Evolutionary conservation across 2,113 vertebrate genomes (phyloP), one percentile per base, ranked within the genome.

Genomic region (Delphinus delphis): DNA sequence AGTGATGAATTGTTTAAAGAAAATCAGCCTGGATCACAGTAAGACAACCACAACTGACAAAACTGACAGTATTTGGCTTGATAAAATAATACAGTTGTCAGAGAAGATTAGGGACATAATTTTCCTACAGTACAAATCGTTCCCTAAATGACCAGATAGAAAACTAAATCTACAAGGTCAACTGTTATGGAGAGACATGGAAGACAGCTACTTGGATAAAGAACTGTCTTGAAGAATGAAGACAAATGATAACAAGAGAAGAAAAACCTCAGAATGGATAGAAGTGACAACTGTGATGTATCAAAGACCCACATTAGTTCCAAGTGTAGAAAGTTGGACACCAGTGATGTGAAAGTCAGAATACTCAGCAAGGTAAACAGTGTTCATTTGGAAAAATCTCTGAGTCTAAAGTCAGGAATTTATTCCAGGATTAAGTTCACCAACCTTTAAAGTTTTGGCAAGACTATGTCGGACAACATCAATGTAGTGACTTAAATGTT

Each of bases 151-250:
- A 96, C 82, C 76, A 81, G 71, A 60, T 73, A 97, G 95, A 83
- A 97, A 92, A 65, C 86, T 77, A 96, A 90, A 97, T 97, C 92
- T 96, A 80, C 93, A 98, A 97, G 94, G 96, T 98, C 97, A 95
- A 81, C 91, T 31, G 0, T 60, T 96, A 82, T 5, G 79, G 65
- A 90, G 55, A 84, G 83, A 90, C 2, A 2, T 93, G 67, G 63
- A 70, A 97, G 96, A 95, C 85, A 96, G 76, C 50, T 94, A 3
- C 85, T 96, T 94, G 81, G 67, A 89, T 91, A 95, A 98, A 97
- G 50, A 94, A 63, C 50, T 98, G 82, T 94, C 79, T 93, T 85
- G 41, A 98, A 89, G 65, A 98, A 97, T 97, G 98, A 98, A 98
- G 97, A 98, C 81, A 97, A 97, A 98, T 91, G 93, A 55, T 8